Conservation (phyloP, 2,888 invertebrate genomes). For the Phengaris arion region DNA sequence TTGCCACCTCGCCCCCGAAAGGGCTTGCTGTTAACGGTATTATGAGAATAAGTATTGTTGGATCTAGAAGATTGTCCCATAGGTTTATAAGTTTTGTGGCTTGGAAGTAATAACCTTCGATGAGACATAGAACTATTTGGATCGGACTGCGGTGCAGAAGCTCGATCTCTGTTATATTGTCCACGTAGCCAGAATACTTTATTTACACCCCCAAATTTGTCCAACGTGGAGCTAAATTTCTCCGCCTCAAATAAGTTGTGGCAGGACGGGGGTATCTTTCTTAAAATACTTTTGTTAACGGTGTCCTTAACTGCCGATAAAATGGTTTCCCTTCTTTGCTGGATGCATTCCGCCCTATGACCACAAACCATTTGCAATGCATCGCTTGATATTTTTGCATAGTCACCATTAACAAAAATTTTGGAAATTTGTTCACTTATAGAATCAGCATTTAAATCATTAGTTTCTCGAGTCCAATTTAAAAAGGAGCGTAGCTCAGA, state of each 20-base stretch:
- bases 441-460: no score
- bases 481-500: no score
- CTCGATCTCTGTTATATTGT: neutral
- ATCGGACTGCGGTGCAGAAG: neutral
- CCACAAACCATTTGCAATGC: neutral
- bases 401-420: no score
- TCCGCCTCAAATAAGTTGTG: neutral
- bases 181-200: neutral
- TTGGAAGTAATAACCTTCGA: neutral
- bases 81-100: neutral
- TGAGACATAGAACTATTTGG: neutral
- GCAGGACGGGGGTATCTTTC: slow-evolving; percentile 19
- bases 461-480: no score
- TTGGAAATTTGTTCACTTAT: no score
- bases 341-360: neutral
- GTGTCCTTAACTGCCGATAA: neutral
- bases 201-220: neutral
- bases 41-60: neutral
- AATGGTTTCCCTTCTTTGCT: neutral
- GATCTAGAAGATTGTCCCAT: neutral
- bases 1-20: neutral
- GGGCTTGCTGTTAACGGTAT: neutral
- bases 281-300: neutral
- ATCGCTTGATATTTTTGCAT: no score
- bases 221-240: neutral